These are phyloP conservation scores for Rhinatrema bivittatum DNA, from an alignment of 2,797 vertebrate genomes.

Conservation along the genomic window DNA sequence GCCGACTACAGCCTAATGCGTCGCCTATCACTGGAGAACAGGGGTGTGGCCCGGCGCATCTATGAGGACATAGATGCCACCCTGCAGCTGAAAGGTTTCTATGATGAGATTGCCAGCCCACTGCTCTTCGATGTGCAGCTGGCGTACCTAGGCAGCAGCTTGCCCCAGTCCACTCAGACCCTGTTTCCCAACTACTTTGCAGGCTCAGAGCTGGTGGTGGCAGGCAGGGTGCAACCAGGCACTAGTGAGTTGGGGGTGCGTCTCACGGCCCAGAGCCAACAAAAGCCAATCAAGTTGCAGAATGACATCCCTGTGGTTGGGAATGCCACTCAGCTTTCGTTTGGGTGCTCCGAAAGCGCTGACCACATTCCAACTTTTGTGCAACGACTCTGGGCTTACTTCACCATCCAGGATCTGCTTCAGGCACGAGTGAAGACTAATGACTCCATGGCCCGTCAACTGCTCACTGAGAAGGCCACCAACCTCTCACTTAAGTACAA, in stretches of 20 bases:
- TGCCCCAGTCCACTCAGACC: constrained; percentile 56
- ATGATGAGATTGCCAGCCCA: constrained; percentile 73
- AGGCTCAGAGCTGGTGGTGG: constrained; percentile 74
- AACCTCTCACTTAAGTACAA: constrained; percentile 76
- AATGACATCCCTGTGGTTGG: constrained; percentile 41
- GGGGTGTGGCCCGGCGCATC: constrained; percentile 62
- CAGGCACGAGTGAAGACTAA: constrained; percentile 55
- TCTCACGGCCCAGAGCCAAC: constrained; percentile 51
- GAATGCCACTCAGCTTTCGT: constrained; percentile 31
- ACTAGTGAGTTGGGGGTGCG: constrained; percentile 55
- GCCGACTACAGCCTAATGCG: constrained; percentile 69
- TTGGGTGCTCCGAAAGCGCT: constrained; percentile 32
- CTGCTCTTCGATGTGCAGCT: constrained; percentile 70
- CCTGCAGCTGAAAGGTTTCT: constrained; percentile 72
- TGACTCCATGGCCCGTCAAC: constrained; percentile 44
- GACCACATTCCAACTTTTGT: constrained; percentile 59
- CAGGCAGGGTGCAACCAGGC: constrained; percentile 60
- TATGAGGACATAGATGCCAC: constrained; percentile 70
- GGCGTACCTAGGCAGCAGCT: constrained; percentile 62
- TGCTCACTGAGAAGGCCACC: constrained; percentile 67
- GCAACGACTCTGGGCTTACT: constrained; percentile 72
- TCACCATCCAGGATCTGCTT: constrained; percentile 74
- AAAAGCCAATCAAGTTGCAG: constrained; percentile 44
- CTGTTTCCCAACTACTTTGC: constrained; percentile 76
- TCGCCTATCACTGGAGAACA: constrained; percentile 69